Evolutionary conservation across 2,113 vertebrate species (phyloP).

Genomic region (Notechis scutatus): DNA sequence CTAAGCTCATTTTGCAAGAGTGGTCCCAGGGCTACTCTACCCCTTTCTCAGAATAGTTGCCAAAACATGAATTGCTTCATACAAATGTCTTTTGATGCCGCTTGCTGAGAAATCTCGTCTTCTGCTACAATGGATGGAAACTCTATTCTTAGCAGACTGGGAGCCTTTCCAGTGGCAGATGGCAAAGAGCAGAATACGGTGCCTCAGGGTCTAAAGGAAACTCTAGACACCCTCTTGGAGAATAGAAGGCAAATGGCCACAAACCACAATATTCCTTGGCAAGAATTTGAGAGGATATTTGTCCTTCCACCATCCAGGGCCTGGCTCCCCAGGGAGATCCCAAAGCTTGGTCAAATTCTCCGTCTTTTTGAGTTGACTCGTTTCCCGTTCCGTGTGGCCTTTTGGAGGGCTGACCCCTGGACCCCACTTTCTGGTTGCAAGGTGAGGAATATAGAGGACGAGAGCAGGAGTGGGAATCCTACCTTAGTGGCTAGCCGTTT

Average conservation of each 20-base stretch:
- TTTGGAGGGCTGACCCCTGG: not conserved
- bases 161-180: constrained; percentile 59
- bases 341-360: not conserved
- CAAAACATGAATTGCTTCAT: not conserved
- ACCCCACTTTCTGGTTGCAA: not conserved
- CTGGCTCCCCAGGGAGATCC: constrained; percentile 8
- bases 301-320: constrained; percentile 1
- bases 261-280: constrained; percentile 28
- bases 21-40: not conserved
- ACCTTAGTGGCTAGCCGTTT: no score
- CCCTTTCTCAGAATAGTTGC: no score
- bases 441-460: not conserved
- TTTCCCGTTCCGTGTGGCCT: not conserved
- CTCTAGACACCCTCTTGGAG: constrained; percentile 36
- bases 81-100: not conserved
- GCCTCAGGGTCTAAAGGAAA: constrained; percentile 52
- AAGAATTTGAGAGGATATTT: not conserved
- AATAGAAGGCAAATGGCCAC: not conserved
- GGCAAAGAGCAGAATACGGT: constrained; percentile 42
- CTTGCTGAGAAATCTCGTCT: constrained; percentile 20
- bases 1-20: not conserved
- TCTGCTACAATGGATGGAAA: constrained; percentile 41
- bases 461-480: not conserved
- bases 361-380: not conserved
- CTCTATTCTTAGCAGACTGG: constrained; percentile 27